A percentile compares a stretch with the other conserved stretches of the same genome.
phyloP scores from a whole-genome alignment of 37 sponge, comb jelly and placozoan genomes.

The Ephydatia muelleri region DNA sequence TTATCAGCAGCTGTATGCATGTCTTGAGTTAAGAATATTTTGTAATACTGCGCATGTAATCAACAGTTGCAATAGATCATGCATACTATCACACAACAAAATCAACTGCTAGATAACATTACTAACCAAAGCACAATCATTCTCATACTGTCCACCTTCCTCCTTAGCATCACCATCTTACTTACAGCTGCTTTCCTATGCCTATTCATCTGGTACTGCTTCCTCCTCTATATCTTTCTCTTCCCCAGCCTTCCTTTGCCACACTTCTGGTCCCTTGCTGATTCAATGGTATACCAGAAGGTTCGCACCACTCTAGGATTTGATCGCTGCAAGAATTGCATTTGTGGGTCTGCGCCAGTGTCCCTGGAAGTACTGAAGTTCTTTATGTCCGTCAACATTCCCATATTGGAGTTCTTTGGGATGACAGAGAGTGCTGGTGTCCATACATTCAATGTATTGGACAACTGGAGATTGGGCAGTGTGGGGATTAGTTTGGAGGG shows the following conservation, averaged over 20 bases:
- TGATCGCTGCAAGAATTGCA: slow-evolving; percentile 35
- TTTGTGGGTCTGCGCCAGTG: slow-evolving; percentile 32
- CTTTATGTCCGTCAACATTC: slow-evolving; percentile 86
- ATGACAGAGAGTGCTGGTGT: background rate
- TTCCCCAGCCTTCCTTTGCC: slow-evolving; percentile 47
- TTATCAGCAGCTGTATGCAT: too few relatives aligned
- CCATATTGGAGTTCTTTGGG: slow-evolving; percentile 89
- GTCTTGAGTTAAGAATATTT: too few relatives aligned
- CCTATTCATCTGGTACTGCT: too few relatives aligned
- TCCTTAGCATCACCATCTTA: background rate
- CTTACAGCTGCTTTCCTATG: too few relatives aligned
- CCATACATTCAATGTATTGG: slow-evolving; percentile 39
- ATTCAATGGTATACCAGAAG: slow-evolving; percentile 64
- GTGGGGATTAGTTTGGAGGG: slow-evolving; percentile 66
- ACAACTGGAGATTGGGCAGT: slow-evolving; percentile 76
- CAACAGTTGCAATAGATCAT: too few relatives aligned
- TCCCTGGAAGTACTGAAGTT: slow-evolving; percentile 57
- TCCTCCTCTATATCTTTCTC: background rate
- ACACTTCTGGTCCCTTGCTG: slow-evolving; percentile 66
- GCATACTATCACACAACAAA: too few relatives aligned
- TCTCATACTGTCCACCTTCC: background rate
- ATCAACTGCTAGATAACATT: too few relatives aligned
- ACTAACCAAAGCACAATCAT: too few relatives aligned
- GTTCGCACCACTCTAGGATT: slow-evolving; percentile 60
- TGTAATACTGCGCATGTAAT: too few relatives aligned